A percentile compares a stretch with the other conserved stretches of the same genome.
Evolutionary conservation across 2,888 invertebrate species (phyloP).

Genomic region (Yponomeuta malinellus): DNA sequence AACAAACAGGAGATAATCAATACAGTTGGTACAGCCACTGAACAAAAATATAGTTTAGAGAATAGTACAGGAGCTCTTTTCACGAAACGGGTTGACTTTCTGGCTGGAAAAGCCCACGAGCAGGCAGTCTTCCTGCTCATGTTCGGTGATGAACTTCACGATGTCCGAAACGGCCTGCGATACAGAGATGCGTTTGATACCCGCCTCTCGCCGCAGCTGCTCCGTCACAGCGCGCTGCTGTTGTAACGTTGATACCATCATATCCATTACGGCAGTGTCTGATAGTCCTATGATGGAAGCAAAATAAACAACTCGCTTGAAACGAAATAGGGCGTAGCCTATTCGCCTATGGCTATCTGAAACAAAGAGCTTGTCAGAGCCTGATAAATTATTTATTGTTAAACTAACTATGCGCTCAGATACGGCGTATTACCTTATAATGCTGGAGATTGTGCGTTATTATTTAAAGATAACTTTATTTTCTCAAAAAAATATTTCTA

Average conservation of each 20-base stretch:
- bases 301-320: slow-evolving; percentile 48
- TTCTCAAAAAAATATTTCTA: no score
- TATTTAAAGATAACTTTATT: not conserved
- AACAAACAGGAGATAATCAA: not conserved
- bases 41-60: slow-evolving; percentile 73
- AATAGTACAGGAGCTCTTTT: slow-evolving; percentile 91
- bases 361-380: not conserved
- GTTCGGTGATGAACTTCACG: slow-evolving; percentile 92
- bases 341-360: not conserved
- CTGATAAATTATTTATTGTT: not conserved
- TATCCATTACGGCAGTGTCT: slow-evolving; percentile 92
- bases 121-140: slow-evolving; percentile 94
- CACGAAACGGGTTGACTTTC: slow-evolving; percentile 96
- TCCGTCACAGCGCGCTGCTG: slow-evolving; percentile 96
- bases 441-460: not conserved
- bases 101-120: slow-evolving; percentile 95
- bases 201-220: slow-evolving; percentile 93
- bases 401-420: not conserved
- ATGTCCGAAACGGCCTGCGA: slow-evolving; percentile 95
- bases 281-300: slow-evolving; percentile 88
- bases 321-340: slow-evolving; percentile 66
- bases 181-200: slow-evolving; percentile 89
- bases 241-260: slow-evolving; percentile 95
- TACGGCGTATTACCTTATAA: not conserved
- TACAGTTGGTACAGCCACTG: not conserved